Base-by-base conservation (phyloP, 1,140 invertebrate species). In the Drosophila mojavensis region DNA sequence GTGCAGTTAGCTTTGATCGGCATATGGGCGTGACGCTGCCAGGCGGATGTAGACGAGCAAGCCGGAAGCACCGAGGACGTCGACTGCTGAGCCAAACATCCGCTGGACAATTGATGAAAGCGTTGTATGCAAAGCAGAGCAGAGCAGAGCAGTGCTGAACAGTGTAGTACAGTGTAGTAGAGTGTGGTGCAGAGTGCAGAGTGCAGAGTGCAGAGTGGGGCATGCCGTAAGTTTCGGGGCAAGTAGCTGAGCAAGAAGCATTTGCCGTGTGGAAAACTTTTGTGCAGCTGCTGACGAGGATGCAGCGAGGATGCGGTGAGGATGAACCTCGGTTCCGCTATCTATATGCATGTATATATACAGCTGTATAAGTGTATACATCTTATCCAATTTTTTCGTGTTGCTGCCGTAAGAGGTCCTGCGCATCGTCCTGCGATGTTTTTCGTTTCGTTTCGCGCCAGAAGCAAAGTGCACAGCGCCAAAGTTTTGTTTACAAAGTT, bases 401-500 rank as follows among this genome's bases (percentile, higher is more conserved):
- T 45, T 50, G 43, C 24, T 39, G 39, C 36, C 15, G 50, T 53
- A 53, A 71, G 70, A 73, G 79, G 82, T 86, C 79, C 75, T 83
- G 78, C 73, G 78, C 78, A 81, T 77, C 78, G 79, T 77, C 63
- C 79, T 68, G 79, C 84, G 82, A 78, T 84, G 81, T 84, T 84
- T 83, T 79, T 83, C 74, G 78, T 80, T 74, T 75, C 67, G 76
- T 72, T 81, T 81, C 82, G 82, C 78, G 64, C 71, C 79, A 69
- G 59, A 76, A 79, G 83, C 79, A 89, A 90, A 89, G 77, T 81
- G 81, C 84, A 77, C 60, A 89, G 75, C 58, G 67, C 66, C 70
- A 90, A 89, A 90, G 81, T 89, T 89, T 89, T 85, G 85, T 89
- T 90, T 85, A 90, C 81, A 89, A 89, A 89, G 81, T 89, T 90